Conservation (phyloP, 2,113 vertebrate genomes). For the Collichthys lucidus region DNA sequence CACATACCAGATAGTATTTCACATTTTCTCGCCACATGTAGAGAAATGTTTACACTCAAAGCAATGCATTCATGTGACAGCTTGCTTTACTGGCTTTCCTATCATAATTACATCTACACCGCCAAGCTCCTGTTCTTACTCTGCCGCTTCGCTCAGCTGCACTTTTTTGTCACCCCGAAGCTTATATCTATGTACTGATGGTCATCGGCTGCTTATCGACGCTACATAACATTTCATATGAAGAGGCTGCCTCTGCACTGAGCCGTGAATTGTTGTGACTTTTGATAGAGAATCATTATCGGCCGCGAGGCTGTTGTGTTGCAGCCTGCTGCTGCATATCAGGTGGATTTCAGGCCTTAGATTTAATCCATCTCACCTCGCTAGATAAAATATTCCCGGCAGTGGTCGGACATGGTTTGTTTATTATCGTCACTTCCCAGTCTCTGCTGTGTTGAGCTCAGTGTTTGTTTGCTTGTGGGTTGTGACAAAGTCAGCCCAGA, state of each 20-base stretch:
- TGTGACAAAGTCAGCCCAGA: neutral
- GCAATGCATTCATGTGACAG: conserved; percentile 17
- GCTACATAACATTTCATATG: neutral
- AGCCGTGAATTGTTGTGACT: neutral
- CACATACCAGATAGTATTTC: neutral
- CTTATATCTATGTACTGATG: conserved; percentile 33
- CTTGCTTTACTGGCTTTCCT: conserved; percentile 24
- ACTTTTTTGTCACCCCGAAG: conserved; percentile 25
- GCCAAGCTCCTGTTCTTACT: conserved; percentile 24
- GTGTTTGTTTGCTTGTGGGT: conserved; percentile 20
- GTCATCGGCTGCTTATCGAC: conserved; percentile 45
- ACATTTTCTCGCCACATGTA: neutral
- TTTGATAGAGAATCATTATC: conserved; percentile 39
- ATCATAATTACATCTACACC: conserved; percentile 55
- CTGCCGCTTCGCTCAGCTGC: conserved; percentile 15
- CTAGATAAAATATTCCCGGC: neutral
- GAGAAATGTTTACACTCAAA: conserved; percentile 22
- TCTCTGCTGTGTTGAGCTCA: neutral
- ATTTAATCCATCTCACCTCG: conserved; percentile 12
- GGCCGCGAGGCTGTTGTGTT: neutral
- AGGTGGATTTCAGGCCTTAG: conserved; percentile 10
- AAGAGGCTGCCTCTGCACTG: conserved; percentile 9
- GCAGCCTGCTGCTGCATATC: conserved; percentile 9
- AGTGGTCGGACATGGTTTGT: neutral
- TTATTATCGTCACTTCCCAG: conserved; percentile 8